These are phyloP conservation scores for Zoanthus sociatus DNA, from an alignment of 92 coral and sea anemone genomes.

Conservation along the genomic window DNA sequence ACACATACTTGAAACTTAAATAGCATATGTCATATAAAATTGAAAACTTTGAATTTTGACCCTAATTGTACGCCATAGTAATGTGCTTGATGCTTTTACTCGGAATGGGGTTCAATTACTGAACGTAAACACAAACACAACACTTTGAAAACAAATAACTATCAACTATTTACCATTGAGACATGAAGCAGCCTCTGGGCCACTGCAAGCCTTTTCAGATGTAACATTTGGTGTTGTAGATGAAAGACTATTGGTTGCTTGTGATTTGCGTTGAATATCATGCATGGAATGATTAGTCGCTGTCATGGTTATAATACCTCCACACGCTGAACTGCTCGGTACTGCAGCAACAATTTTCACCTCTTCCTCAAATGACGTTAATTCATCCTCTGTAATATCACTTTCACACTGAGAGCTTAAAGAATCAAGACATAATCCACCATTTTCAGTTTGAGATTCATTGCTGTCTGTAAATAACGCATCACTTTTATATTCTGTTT, in stretches of 20 bases:
- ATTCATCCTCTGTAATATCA: constrained; percentile 35
- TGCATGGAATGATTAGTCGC: neutral
- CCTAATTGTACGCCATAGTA: no score
- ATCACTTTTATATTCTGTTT: neutral
- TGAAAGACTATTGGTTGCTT: neutral
- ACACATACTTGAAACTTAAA: no score
- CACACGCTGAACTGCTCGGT: neutral
- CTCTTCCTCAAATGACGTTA: neutral
- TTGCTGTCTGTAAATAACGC: neutral
- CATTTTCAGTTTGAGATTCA: neutral
- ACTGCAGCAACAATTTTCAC: neutral
- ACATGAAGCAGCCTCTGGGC: neutral
- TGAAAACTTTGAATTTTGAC: no score
- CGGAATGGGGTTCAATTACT: no score
- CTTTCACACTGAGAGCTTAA: constrained; percentile 16
- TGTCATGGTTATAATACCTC: neutral
- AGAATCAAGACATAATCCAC: neutral
- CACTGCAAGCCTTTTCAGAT: neutral
- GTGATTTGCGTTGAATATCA: neutral
- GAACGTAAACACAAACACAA: no score
- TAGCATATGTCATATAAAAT: no score
- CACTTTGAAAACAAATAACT: no score
- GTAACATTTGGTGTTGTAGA: neutral
- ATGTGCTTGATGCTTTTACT: no score
- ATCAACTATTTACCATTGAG: neutral